Conservation (phyloP, 2,888 invertebrate genomes). For the Aporophyla lueneburgensis region DNA sequence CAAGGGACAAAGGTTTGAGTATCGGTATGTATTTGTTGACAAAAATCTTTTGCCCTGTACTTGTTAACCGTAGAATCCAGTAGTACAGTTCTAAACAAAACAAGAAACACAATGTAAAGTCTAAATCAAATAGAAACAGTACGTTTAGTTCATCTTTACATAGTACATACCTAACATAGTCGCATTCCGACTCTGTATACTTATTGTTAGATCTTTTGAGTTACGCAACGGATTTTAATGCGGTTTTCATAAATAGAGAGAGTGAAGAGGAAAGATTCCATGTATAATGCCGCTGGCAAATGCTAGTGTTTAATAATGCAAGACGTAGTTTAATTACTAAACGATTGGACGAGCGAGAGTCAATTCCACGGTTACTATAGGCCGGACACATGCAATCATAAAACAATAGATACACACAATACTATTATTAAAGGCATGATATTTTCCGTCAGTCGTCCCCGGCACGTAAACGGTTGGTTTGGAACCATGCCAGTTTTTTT, state of each 20-base stretch:
- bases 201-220: no score
- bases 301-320: background rate
- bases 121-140: conserved; percentile 27
- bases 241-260: no score
- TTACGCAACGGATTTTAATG: no score
- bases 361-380: conserved; percentile 47
- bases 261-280: no score
- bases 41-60: background rate
- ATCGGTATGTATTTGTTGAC: background rate
- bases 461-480: conserved; percentile 76
- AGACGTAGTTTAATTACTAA: conserved; percentile 46
- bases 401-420: conserved; percentile 69
- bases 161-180: no score
- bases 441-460: conserved; percentile 78
- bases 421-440: conserved; percentile 76
- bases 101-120: conserved; percentile 33
- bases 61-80: background rate
- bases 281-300: no score
- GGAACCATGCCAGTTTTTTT: conserved; percentile 80
- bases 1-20: no score
- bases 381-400: conserved; percentile 63
- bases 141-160: conserved; percentile 39
- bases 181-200: no score
- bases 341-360: conserved; percentile 34
- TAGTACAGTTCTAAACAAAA: background rate